Evolutionary conservation across 2,888 invertebrate genomes (phyloP), one percentile per base, ranked within the genome.

Genomic region (Idaea straminata): DNA sequence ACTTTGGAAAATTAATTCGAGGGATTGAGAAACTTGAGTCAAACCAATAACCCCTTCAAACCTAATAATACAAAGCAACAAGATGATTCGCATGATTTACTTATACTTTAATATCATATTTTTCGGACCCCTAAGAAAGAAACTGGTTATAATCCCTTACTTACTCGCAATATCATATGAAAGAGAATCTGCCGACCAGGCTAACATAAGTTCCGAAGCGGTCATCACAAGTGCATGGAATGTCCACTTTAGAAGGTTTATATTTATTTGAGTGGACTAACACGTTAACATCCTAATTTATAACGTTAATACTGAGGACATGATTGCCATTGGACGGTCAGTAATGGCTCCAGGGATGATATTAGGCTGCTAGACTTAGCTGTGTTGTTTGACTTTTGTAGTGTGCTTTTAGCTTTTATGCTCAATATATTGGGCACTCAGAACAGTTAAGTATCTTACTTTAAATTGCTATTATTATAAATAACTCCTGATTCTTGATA

Each of bases 241-340:
- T 85, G 88, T 86, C 86, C 87, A 82, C 80, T 82, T 80, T 77
- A 75, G 72, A 71, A 82, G 82, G 81, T 87, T 89, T 90, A 91
- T 86, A 88, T 87, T 91, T 92, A 91, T 91, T 90, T 88, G 87
- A 88, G 88, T 89, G 88, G 85, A 81, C 83, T 76, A 79, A 77
- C 80, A 78, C 85, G 81, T 81, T 90, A 87, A 92, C 87, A 83
- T 90, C 86, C 91, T 91, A 88, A 92, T 92, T 92, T 92, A 92
- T 91, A 91, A 90, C 90, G 84, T 89, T 91, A 91, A 91, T 91
- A 91, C 87, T 78, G 81, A 77, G 74, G 74, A 80, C 81, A 85
- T 87, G 86, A 89, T 86, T 82, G 86, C 83, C 73, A 74, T 70
- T 73, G 74, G 72, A 77, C 76, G 68, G 58, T 61, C 60, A 6